Conservation (phyloP, 2,888 invertebrate genomes). For the Alloscopus bannaensis region DNA sequence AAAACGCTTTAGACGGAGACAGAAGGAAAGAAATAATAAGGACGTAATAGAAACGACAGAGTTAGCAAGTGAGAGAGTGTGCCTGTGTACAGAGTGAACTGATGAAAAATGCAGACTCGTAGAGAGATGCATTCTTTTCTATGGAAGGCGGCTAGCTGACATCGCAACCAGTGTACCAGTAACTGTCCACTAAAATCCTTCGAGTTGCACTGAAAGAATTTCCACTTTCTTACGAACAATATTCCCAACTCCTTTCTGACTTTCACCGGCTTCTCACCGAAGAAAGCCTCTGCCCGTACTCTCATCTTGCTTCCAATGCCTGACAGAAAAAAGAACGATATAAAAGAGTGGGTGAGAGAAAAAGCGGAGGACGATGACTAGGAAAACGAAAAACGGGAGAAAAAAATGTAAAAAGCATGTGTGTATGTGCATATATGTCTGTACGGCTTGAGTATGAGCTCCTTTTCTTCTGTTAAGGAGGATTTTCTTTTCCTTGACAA, state of each 20-base stretch:
- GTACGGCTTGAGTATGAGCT: slow-evolving; percentile 29
- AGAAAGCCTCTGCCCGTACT: slow-evolving; percentile 25
- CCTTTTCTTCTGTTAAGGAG: slow-evolving; percentile 29
- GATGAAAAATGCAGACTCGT: slow-evolving; percentile 55
- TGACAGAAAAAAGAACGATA: too few species aligned
- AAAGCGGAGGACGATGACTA: slow-evolving; percentile 34
- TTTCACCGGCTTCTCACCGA: slow-evolving; percentile 44
- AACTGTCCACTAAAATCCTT: slow-evolving; percentile 33
- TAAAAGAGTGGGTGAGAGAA: neutral
- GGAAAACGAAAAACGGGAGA: slow-evolving; percentile 11
- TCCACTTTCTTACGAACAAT: slow-evolving; percentile 32
- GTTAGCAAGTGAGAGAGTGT: too few species aligned
- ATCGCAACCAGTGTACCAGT: slow-evolving; percentile 33
- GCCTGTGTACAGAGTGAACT: slow-evolving; percentile 38
- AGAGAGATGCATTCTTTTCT: slow-evolving; percentile 23
- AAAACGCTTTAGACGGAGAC: too few species aligned
- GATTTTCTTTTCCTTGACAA: slow-evolving; percentile 53
- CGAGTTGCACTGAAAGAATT: slow-evolving; percentile 42
- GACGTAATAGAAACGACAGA: slow-evolving; percentile 32
- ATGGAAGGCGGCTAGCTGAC: slow-evolving; percentile 19
- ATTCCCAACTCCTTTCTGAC: slow-evolving; percentile 7
- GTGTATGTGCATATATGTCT: slow-evolving; percentile 10
- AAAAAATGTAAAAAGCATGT: neutral
- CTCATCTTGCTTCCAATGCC: slow-evolving; percentile 17
- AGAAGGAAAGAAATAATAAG: slow-evolving; percentile 13